phyloP scores from a whole-genome alignment of 2,113 vertebrate genomes.

The Micronycteris hirsuta region DNA sequence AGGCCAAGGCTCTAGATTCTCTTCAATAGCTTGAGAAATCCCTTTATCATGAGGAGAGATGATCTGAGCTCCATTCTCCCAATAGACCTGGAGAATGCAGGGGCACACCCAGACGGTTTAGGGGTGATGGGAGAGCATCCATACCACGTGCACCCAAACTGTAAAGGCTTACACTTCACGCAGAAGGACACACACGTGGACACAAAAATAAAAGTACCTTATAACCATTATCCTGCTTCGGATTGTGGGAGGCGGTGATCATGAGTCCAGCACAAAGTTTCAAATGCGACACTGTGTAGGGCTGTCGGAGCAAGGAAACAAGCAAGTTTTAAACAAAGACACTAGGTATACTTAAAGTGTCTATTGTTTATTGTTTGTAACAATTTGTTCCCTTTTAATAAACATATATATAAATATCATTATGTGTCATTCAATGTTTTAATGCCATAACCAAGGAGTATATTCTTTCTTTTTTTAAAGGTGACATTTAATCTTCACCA shows the following conservation, averaged over 20 bases:
- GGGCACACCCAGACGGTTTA: not conserved
- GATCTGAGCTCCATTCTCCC: constrained; percentile 97
- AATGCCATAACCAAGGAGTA: not conserved
- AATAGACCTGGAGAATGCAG: constrained; percentile 89
- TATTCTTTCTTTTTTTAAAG: too few relatives aligned
- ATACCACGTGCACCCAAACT: not conserved
- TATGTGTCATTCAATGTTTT: not conserved
- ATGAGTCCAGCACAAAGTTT: constrained; percentile 96
- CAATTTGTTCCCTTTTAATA: not conserved
- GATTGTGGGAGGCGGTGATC: constrained; percentile 98
- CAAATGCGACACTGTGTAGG: constrained; percentile 91
- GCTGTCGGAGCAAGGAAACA: constrained; percentile 79
- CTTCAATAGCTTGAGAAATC: constrained; percentile 90
- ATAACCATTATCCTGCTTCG: constrained; percentile 98
- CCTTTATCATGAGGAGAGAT: constrained; percentile 93
- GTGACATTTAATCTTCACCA: too few relatives aligned
- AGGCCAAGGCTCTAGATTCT: constrained; percentile 93
- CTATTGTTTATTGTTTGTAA: not conserved
- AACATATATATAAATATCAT: not conserved
- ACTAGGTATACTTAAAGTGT: not conserved
- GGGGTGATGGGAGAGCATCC: not conserved
- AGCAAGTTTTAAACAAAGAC: not conserved
- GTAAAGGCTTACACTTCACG: accelerated
- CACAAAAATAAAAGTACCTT: constrained; percentile 84
- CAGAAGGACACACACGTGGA: accelerated